Conservation (phyloP, 2,888 invertebrate species). For the Dasypogon diadema region DNA sequence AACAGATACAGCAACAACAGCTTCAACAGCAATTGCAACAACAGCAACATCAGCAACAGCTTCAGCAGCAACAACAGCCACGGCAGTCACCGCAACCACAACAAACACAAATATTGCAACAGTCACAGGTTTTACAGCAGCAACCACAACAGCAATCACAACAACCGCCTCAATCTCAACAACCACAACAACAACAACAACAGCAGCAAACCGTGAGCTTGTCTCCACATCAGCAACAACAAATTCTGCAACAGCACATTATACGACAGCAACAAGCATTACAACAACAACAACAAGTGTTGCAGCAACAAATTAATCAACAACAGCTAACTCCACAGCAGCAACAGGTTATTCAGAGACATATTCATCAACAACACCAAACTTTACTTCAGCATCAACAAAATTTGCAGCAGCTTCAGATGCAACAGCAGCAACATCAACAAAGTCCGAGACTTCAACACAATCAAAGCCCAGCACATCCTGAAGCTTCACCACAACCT, state of each 20-base stretch:
- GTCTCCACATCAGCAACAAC: slow-evolving; percentile 61
- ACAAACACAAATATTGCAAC: slow-evolving; percentile 65
- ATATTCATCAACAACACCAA: slow-evolving; percentile 73
- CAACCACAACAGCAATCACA: slow-evolving; percentile 59
- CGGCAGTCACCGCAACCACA: slow-evolving; percentile 73
- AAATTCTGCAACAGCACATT: slow-evolving; percentile 63
- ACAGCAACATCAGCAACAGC: slow-evolving; percentile 69
- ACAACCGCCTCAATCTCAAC: slow-evolving; percentile 56
- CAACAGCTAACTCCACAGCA: slow-evolving; percentile 64
- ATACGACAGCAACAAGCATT: slow-evolving; percentile 58
- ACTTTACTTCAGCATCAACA: slow-evolving; percentile 67
- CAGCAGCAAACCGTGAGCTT: slow-evolving; percentile 63
- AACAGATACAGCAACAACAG: neutral
- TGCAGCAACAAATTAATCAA: slow-evolving; percentile 60
- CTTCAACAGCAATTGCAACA: slow-evolving; percentile 28
- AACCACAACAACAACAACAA: slow-evolving; percentile 62
- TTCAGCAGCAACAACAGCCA: slow-evolving; percentile 72
- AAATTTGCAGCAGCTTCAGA: slow-evolving; percentile 67
- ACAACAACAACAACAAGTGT: slow-evolving; percentile 61
- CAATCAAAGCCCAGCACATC: slow-evolving; percentile 66
- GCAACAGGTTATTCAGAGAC: slow-evolving; percentile 69
- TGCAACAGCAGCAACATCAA: slow-evolving; percentile 61
- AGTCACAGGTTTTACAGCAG: slow-evolving; percentile 66
- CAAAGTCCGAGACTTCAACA: slow-evolving; percentile 66
- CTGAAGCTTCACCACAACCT: slow-evolving; percentile 63